Base-by-base conservation (phyloP, 2,113 vertebrate species). In the Oxyruncus cristatus region DNA sequence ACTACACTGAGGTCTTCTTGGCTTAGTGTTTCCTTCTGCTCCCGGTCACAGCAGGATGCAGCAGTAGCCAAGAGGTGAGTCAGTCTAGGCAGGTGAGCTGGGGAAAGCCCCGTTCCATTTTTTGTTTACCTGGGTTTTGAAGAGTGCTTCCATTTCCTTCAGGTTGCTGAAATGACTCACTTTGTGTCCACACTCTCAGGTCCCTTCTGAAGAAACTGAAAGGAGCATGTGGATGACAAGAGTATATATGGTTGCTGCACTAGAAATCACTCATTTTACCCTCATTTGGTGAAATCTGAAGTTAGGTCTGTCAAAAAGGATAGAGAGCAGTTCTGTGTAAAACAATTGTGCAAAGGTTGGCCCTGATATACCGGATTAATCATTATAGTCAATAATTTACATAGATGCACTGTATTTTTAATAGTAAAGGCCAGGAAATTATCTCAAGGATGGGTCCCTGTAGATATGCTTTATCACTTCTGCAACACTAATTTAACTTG, bases 191-290 rank as follows among this genome's bases (percentile, higher is more conserved):
- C 27, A 12, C 17, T 22, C 11, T 17, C 4, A 6, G 26, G 13
- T 18, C 24, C 17, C 28, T 65, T 88, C 58, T 82, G 49, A 28
- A 61, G 71, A 82, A 85, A 46, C 24, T 39, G 50, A 22, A 76
- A 79, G 53, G 8, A 62, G 53, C 19, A 8, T 2, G 10, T 79
- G 49, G 27, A 3, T 5, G 14, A n/a, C 20, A 59, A 30, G 11
- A 72, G n/a, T 37, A 23, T 1, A 5, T 3, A 3, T 0, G 4
- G 28, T 47, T 27, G 16, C 67, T 42, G 58, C 24, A 6, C 41
- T 41, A 58, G 6, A 1, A 30, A 15, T 49, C 15, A 2, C 18
- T 28, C 46, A 37, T 58, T 24, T 24, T 39, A 46, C 28, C 7
- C 12, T 58, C 26, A 8, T 68, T 67, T 20, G n/a, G 35, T 56